These are phyloP conservation scores for Pedetes capensis DNA, from an alignment of 2,113 vertebrate genomes.

Conservation along the genomic window DNA sequence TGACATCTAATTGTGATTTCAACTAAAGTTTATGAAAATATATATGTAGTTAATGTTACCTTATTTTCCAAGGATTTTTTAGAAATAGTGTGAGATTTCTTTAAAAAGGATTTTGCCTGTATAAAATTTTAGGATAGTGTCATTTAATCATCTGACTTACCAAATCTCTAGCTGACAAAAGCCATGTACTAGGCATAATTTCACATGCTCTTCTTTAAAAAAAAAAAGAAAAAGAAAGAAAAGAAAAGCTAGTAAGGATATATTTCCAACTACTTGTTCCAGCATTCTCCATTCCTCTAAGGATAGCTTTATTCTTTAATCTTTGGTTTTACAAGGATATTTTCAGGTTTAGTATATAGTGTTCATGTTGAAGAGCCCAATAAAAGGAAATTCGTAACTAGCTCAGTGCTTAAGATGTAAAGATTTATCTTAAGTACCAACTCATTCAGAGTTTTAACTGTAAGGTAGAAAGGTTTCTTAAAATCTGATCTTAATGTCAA, in stretches of 20 bases:
- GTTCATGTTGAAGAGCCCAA: slow-evolving; percentile 39
- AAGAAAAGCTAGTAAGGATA: not conserved
- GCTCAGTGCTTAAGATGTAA: slow-evolving; percentile 38
- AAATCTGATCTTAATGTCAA: slow-evolving; percentile 17
- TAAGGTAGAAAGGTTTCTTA: slow-evolving; percentile 13
- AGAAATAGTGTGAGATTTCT: slow-evolving; percentile 28
- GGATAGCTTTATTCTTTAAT: slow-evolving; percentile 43
- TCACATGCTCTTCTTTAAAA: not conserved
- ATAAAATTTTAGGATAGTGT: slow-evolving; percentile 22
- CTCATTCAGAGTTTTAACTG: not conserved
- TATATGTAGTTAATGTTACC: not conserved
- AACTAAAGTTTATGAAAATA: slow-evolving; percentile 12
- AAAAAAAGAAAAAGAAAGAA: not conserved
- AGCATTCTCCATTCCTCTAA: slow-evolving; percentile 6
- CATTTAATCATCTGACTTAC: slow-evolving; percentile 43
- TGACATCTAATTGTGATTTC: not conserved
- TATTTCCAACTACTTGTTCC: not conserved
- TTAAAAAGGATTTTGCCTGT: not conserved
- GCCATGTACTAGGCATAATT: not conserved
- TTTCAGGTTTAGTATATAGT: slow-evolving; percentile 64
- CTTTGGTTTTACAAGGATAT: slow-evolving; percentile 39
- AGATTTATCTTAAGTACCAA: slow-evolving; percentile 43
- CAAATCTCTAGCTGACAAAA: slow-evolving; percentile 25
- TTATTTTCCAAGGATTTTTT: slow-evolving; percentile 20
- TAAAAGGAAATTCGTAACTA: slow-evolving; percentile 58